Evolutionary conservation across 2,113 vertebrate species (phyloP).

Genomic region (Numida meleagris): DNA sequence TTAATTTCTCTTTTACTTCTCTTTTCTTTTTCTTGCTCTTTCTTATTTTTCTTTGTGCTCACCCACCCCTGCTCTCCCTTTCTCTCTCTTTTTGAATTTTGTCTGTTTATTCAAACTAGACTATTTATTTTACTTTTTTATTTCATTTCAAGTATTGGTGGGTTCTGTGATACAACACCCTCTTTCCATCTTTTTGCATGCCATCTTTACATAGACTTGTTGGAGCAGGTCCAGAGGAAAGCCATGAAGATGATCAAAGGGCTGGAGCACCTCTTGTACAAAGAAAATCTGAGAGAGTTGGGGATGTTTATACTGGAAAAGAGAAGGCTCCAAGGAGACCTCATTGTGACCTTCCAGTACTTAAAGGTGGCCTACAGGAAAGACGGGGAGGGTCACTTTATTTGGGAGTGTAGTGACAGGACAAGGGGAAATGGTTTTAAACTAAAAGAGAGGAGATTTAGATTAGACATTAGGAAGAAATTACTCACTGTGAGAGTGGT

Average conservation of each 20-base stretch:
- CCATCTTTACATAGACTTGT: not conserved
- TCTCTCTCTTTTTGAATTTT: not conserved
- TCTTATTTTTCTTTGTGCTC: not conserved
- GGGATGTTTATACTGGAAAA: not conserved
- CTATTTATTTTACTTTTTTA: not conserved
- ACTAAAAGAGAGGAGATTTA: not conserved
- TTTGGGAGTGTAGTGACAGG: not conserved
- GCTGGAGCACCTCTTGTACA: not conserved
- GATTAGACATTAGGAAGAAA: not conserved
- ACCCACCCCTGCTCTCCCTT: not conserved
- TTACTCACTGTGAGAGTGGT: not conserved
- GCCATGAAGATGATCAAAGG: not conserved
- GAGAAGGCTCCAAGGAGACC: not conserved
- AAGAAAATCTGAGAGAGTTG: not conserved
- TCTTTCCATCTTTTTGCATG: not conserved
- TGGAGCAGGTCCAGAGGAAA: not conserved
- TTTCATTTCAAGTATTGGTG: not conserved
- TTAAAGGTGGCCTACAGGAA: not conserved
- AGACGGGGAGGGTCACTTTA: not conserved
- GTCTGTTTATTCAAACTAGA: not conserved
- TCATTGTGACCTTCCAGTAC: not conserved
- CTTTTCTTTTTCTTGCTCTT: not conserved
- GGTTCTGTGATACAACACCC: not conserved
- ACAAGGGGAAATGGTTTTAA: not conserved
- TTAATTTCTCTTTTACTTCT: not conserved